phyloP scores from a whole-genome alignment of 2,888 invertebrate species.

The Hirudinaria manillensis region DNA sequence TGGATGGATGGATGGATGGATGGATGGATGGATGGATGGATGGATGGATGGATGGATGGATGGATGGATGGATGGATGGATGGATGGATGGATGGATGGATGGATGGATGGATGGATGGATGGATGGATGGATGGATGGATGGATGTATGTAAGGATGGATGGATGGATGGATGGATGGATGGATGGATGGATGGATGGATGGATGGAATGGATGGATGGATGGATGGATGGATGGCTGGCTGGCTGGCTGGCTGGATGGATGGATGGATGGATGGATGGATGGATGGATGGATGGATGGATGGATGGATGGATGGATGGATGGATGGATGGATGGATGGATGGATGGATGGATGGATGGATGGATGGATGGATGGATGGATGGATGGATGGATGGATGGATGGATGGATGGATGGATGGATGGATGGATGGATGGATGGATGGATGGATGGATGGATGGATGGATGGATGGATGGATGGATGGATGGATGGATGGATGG shows the following conservation, averaged over 20 bases:
- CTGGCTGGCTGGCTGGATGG: too few relatives aligned
- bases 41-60: background rate
- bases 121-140: background rate
- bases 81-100: background rate
- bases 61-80: background rate
- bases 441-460: background rate
- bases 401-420: background rate
- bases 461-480: constrained; percentile 6
- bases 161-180: background rate
- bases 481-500: background rate
- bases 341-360: too few relatives aligned
- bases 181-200: background rate
- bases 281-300: too few relatives aligned
- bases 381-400: background rate
- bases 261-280: too few relatives aligned
- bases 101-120: background rate
- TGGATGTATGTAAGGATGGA: too few relatives aligned
- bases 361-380: too few relatives aligned
- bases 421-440: constrained; percentile 4
- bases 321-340: too few relatives aligned
- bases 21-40: background rate
- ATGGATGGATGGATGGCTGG: too few relatives aligned
- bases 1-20: background rate
- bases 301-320: too few relatives aligned
- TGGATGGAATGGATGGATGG: background rate